A percentile compares a stretch with the other conserved stretches of the same genome.
Conservation (phyloP, 2,888 invertebrate genomes). For the Brachyopa scutellaris region DNA sequence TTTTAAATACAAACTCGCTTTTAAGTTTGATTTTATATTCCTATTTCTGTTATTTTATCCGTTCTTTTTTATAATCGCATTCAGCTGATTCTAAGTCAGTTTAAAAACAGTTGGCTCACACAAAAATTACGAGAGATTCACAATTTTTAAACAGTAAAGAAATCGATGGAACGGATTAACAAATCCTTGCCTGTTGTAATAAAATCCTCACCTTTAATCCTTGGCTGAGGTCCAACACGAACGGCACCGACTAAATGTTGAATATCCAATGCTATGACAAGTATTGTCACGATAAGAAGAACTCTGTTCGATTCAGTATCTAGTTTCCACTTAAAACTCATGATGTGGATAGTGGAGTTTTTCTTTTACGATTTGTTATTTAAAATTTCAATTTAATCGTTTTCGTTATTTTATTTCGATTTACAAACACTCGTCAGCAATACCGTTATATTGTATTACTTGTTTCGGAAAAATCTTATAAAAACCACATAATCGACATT, state of each 20-base stretch:
- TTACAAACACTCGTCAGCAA: no score
- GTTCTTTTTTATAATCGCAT: no score
- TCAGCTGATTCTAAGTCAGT: no score
- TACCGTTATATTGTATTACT: no score
- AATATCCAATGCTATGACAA: constrained; percentile 76
- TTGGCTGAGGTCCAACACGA: constrained; percentile 84
- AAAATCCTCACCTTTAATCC: constrained; percentile 85
- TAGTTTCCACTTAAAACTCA: constrained; percentile 79
- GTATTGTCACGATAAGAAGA: constrained; percentile 74
- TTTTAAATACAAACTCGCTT: no score
- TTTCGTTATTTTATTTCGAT: constrained; percentile 6
- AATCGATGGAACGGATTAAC: no score
- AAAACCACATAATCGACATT: constrained; percentile 45
- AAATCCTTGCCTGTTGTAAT: no score
- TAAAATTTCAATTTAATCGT: background rate
- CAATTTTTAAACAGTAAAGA: no score
- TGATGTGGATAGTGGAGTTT: constrained; percentile 71
- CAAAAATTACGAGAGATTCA: no score
- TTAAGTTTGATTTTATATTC: no score
- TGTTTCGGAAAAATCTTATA: constrained; percentile 21
- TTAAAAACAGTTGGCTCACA: no score
- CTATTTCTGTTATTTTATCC: no score
- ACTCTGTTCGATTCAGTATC: constrained; percentile 75
- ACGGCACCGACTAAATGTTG: constrained; percentile 79
- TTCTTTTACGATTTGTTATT: constrained; percentile 50